A percentile compares a stretch with the other conserved stretches of the same genome.
Conservation (phyloP, 2,113 vertebrate species). For the Capreolus pygargus region DNA sequence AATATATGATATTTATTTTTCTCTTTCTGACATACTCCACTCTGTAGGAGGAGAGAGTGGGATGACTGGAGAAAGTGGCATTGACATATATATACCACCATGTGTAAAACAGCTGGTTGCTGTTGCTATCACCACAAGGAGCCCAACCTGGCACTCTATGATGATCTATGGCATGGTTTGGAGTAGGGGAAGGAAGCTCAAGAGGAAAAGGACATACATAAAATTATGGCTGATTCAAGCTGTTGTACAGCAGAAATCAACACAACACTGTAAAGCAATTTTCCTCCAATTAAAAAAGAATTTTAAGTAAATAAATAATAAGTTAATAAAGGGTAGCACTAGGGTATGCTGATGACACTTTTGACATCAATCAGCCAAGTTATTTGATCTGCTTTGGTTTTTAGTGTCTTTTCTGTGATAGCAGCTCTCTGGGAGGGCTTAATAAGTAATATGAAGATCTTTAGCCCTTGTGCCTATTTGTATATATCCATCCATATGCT, state of each 20-base stretch:
- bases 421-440: neutral
- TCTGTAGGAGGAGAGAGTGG: neutral
- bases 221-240: neutral
- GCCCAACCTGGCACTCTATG: neutral
- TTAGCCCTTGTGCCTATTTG: neutral
- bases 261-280: neutral
- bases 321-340: neutral
- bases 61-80: neutral
- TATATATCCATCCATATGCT: neutral
- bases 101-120: accelerated
- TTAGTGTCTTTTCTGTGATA: neutral
- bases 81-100: neutral
- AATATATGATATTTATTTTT: neutral
- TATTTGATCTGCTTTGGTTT: neutral
- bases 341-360: neutral
- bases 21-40: neutral
- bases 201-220: neutral
- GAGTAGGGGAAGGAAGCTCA: neutral
- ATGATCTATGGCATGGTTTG: neutral
- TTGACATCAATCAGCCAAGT: neutral
- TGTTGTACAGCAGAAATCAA: neutral
- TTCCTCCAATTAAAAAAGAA: neutral
- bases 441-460: neutral
- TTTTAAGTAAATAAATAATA: neutral
- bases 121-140: neutral